Percentiles rank a stretch among this genome's conserved stretches.
Conservation (phyloP, 2,888 invertebrate species). For the Metallyticus violacea region DNA sequence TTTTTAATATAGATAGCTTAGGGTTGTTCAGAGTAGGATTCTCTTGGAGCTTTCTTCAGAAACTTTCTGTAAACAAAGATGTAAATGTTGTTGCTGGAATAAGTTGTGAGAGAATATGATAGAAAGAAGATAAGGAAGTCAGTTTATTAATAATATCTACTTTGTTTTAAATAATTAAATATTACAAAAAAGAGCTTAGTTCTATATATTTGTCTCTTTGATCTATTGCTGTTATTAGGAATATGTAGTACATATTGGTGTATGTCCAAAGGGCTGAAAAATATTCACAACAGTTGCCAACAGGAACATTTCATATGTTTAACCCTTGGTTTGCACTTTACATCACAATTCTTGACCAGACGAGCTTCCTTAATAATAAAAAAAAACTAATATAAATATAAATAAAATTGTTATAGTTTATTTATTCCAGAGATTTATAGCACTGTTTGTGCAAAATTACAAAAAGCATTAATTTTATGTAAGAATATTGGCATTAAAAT, state of each 20-base stretch:
- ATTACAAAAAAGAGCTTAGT: not conserved
- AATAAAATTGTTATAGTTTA: not conserved
- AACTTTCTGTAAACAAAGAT: not conserved
- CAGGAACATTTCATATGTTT: not conserved
- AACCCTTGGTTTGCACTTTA: not conserved
- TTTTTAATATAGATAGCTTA: no score
- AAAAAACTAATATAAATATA: not conserved
- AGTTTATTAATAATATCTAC: not conserved
- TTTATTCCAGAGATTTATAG: not conserved
- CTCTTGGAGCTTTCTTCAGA: no score
- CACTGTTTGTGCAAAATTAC: not conserved
- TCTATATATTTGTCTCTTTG: not conserved
- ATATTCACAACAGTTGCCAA: not conserved
- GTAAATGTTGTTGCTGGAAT: not conserved
- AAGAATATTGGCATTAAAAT: not conserved
- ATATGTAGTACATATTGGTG: not conserved
- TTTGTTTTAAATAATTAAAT: not conserved
- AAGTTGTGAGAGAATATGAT: not conserved
- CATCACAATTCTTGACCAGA: not conserved
- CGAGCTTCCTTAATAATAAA: not conserved
- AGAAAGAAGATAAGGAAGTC: not conserved
- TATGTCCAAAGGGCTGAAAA: not conserved
- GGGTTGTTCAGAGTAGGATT: no score
- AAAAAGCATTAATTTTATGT: not conserved
- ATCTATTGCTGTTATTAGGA: not conserved